Evolutionary conservation across 2,888 invertebrate species (phyloP).

Genomic region (Nomada goodeniana): DNA sequence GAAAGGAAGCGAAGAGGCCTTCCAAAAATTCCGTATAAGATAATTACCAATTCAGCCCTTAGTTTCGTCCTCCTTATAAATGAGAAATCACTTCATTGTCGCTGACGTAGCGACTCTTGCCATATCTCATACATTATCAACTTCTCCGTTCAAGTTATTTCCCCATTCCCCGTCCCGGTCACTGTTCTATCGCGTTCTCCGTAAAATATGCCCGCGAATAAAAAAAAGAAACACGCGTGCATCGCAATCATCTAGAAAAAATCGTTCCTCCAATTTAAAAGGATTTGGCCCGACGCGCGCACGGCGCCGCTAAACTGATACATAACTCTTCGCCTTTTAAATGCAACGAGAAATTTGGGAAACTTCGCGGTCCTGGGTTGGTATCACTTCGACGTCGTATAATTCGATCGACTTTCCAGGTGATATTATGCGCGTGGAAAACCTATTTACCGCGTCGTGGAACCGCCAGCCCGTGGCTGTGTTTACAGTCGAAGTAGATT

Average conservation of each 20-base stretch:
- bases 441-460: conserved; percentile 47
- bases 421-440: conserved; percentile 52
- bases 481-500: conserved; percentile 57
- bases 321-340: neutral
- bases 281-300: too few relatives aligned
- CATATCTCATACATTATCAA: conserved; percentile 10
- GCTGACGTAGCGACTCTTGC: neutral
- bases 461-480: conserved; percentile 36
- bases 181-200: neutral
- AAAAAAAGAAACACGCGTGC: neutral
- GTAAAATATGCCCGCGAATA: neutral
- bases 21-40: neutral
- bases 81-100: neutral
- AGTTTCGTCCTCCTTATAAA: neutral
- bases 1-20: too few relatives aligned
- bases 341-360: neutral
- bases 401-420: conserved; percentile 47
- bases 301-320: neutral
- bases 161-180: neutral
- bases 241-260: too few relatives aligned
- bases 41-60: neutral
- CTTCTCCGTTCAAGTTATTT: neutral
- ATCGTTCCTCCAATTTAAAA: too few relatives aligned
- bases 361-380: neutral
- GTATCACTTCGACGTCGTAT: conserved; percentile 17